These are phyloP conservation scores for Hexactinellida sp. DNA, from an alignment of 37 sponge, comb jelly and placozoan genomes.

Conservation along the genomic window DNA sequence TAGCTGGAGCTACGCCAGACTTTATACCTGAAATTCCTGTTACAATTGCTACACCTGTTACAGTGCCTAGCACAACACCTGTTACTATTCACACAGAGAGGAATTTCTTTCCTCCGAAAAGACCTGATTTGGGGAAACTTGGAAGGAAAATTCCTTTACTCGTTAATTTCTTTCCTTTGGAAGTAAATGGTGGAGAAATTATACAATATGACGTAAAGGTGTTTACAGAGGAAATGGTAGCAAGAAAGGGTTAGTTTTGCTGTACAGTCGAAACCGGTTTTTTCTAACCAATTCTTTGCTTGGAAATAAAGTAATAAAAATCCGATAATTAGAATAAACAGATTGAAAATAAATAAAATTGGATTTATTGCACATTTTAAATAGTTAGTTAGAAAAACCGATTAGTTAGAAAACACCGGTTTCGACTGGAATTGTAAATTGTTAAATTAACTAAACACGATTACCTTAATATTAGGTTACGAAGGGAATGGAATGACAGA, in stretches of 20 bases:
- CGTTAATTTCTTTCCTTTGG: constrained; percentile 53
- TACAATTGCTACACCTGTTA: background rate
- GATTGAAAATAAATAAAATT: too few relatives aligned
- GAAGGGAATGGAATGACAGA: background rate
- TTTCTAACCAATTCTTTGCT: background rate
- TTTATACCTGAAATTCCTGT: background rate
- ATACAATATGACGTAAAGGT: constrained; percentile 13
- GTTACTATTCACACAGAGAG: background rate
- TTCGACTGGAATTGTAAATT: too few relatives aligned
- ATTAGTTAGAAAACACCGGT: too few relatives aligned
- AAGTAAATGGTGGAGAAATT: background rate
- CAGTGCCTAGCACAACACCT: background rate
- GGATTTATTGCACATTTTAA: too few relatives aligned
- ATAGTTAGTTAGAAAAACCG: too few relatives aligned
- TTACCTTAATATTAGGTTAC: too few relatives aligned
- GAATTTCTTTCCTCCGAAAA: constrained; percentile 37
- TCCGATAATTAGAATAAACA: too few relatives aligned
- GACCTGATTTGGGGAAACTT: constrained; percentile 51
- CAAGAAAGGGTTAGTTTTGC: background rate
- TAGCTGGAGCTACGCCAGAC: background rate
- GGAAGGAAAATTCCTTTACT: constrained; percentile 48
- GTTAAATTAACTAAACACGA: too few relatives aligned
- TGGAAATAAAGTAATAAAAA: too few relatives aligned
- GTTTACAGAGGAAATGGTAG: background rate
- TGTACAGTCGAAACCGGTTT: background rate